Conservation (phyloP, 2,797 vertebrate species). For the Phalloptychus januarius region DNA sequence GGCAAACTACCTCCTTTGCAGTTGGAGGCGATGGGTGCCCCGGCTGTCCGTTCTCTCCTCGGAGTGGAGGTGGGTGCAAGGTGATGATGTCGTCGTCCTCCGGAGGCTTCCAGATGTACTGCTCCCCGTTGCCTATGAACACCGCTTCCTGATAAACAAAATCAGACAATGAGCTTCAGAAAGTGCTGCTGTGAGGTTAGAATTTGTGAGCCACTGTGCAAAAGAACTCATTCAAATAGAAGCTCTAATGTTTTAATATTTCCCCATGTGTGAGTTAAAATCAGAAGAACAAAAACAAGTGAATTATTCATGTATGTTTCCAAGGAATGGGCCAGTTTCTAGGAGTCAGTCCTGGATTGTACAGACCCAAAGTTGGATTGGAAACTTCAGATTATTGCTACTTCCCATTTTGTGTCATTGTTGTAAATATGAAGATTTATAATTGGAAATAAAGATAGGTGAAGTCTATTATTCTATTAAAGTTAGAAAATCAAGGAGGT, state of each 20-base stretch:
- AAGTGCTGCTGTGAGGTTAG: slow-evolving; percentile 1
- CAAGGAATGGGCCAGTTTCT: not conserved
- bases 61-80: slow-evolving; percentile 70
- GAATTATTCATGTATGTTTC: not conserved
- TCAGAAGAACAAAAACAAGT: not conserved
- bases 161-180: slow-evolving; percentile 12
- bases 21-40: slow-evolving; percentile 70
- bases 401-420: not conserved
- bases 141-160: slow-evolving; percentile 76
- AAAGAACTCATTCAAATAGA: not conserved
- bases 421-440: not conserved
- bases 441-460: not conserved
- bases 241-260: not conserved
- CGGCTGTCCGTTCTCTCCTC: slow-evolving; percentile 68
- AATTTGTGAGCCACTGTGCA: not conserved
- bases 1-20: slow-evolving; percentile 76
- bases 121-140: slow-evolving; percentile 85
- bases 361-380: not conserved
- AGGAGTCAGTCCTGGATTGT: not conserved
- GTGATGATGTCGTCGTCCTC: slow-evolving; percentile 82
- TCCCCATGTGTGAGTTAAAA: not conserved
- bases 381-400: not conserved
- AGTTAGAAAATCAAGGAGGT: not conserved
- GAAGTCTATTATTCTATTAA: not conserved
- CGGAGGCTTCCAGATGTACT: slow-evolving; percentile 87